Evolutionary conservation across 2,888 invertebrate species (phyloP), one percentile per base, ranked within the genome.

Genomic region (Ypsolopha sequella): DNA sequence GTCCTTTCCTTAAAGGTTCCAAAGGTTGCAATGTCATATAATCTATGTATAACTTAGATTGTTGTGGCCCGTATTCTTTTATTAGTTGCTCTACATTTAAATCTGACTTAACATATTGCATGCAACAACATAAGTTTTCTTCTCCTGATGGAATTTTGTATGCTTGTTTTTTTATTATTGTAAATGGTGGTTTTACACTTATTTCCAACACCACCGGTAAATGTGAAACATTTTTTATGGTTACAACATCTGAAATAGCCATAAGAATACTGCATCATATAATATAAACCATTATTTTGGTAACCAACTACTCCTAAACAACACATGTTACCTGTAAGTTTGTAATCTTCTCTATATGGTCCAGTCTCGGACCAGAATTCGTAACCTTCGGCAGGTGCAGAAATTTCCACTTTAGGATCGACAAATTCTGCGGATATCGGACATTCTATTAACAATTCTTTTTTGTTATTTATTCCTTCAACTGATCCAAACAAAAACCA

Each of bases 401-500:
- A 87, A 36, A 91, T 66, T 54, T 80, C 72, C 47, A 91, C 75
- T 61, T 79, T 78, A 0, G 91, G 91, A 58, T 90, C 88, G 0
- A 89, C 85, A 62, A 91, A 90, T 53, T 82, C 88, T 0, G 88
- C 89, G 39, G 66, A 68, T 48, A 91, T 69, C 54, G 70, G 72
- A 56, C 88, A 88, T 48, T 78, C 77, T 34, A 89, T 66, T 41
- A 91, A 68, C 43, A 88, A 60, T 58, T 88, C 86, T 47, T 88
- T 87, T 63, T 88, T 88, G 50, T 82, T 85, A 6, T 24, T 24
- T 24, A 82, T 76, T 6, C 88, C 87, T 47, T 88, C 88, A 2
- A 88, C 80, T 45, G 84, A 76, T 10, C 88, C 89, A 48, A 89
- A 79, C 54, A 90, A 76, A 65, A 88, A 89, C 87, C 90, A 90